Evolutionary conservation across 2,113 vertebrate species (phyloP), one percentile per base, ranked within the genome.

Genomic region (Speoplatyrhinus poulsoni): DNA sequence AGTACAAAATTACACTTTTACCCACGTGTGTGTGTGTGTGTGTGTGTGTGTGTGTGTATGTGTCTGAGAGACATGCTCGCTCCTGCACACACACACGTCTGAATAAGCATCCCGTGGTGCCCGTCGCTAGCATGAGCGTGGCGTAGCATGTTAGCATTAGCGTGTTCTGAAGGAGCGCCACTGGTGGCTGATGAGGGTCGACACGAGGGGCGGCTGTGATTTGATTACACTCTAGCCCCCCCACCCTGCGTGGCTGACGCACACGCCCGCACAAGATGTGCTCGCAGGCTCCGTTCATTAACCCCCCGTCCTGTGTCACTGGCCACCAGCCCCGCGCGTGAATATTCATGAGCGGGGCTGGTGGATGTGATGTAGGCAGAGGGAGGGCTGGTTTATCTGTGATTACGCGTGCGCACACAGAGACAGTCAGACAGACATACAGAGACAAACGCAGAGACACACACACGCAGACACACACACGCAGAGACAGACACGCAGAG

Each of bases 171-270:
- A 77, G 81, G 65, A 58, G 70, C 79, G 59, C 81, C 78, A 62
- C 73, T 77, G 72, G 82, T 85, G 88, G 88, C 81, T 89, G 89
- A 90, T 88, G 84, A 87, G 73, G 81, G 77, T 47, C 57, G 82
- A 81, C 86, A 84, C 70, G 67, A 82, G 55, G 81, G 82, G 64
- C 32, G 67, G 72, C 78, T 79, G 77, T 81, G 82, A 90, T 91
- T 85, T 85, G 85, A 88, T 92, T 89, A 90, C 78, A 71, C 74
- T 61, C 80, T 81, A 70, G 63, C 80, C 86, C 75, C 81, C 77
- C 59, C 63, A 77, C 60, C 85, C 67, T 60, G 72, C n/a, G 63
- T 52, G 8, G 19, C 15, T 9, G 62, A 54, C 8, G 62, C 32
- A 9, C 33, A 17, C 19, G 1, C 63, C 0, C 36, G 10, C 65